Percentiles rank a stretch among this genome's conserved stretches.
phyloP scores from a whole-genome alignment of 1,140 invertebrate species.

The Pseudomyrmex sp. region DNA sequence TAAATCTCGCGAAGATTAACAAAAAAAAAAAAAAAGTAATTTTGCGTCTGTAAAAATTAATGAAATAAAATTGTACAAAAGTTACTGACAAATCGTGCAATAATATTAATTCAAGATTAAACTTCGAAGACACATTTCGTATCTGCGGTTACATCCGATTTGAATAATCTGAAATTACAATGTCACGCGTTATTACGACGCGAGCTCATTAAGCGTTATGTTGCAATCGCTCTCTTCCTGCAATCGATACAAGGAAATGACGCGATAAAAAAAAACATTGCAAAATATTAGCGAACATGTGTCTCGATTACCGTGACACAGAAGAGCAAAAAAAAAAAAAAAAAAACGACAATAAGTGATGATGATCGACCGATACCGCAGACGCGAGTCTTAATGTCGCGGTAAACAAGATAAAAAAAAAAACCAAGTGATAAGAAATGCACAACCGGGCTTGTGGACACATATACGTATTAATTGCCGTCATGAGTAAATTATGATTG shows the following conservation, averaged over 20 bases:
- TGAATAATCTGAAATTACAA: too few species aligned
- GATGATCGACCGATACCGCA: constrained; percentile 19
- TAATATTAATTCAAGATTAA: too few species aligned
- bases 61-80: too few species aligned
- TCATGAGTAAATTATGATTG: constrained; percentile 41
- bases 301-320: constrained; percentile 7
- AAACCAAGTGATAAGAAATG: constrained; percentile 15
- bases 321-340: neutral
- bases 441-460: neutral
- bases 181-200: too few species aligned
- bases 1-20: too few species aligned
- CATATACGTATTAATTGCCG: constrained; percentile 4
- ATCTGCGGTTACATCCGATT: too few species aligned
- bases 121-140: too few species aligned
- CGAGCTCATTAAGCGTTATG: too few species aligned
- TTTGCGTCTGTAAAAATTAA: too few species aligned
- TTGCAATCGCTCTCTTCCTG: neutral
- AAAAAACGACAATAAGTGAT: neutral
- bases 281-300: neutral
- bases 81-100: too few species aligned
- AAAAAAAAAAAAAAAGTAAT: too few species aligned
- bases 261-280: constrained; percentile 29
- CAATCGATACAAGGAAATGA: constrained; percentile 6
- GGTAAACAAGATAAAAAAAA: constrained; percentile 38
- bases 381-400: constrained; percentile 10